These are phyloP conservation scores for Anoplophora glabripennis DNA, from an alignment of 1,140 invertebrate species.

Conservation along the genomic window DNA sequence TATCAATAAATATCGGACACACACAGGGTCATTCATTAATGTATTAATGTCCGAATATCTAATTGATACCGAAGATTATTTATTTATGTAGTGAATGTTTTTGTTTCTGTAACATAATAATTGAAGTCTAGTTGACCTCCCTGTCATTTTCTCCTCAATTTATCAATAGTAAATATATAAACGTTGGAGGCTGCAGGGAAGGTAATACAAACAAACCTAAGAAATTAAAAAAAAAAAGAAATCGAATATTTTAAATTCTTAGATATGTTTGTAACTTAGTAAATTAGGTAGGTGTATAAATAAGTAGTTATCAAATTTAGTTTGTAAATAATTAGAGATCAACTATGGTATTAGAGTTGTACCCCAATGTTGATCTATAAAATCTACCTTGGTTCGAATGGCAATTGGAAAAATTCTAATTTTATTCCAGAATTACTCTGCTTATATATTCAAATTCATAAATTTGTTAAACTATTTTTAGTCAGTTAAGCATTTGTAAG, in stretches of 20 bases:
- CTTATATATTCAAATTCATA: constrained; percentile 3
- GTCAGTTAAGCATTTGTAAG: constrained; percentile 17
- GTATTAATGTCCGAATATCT: background rate
- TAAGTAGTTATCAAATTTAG: background rate
- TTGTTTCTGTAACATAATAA: background rate
- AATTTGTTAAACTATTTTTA: constrained; percentile 8
- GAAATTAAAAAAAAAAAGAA: background rate
- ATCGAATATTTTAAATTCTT: background rate
- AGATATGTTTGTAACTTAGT: background rate
- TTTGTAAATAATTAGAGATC: constrained; percentile 1
- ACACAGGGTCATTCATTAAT: constrained; percentile 9
- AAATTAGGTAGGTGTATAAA: background rate
- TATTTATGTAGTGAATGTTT: constrained; percentile 2
- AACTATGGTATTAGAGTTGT: constrained; percentile 6
- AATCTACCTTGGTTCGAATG: background rate
- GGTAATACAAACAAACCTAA: background rate
- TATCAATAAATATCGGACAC: background rate
- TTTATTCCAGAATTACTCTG: constrained; percentile 8
- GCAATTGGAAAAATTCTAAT: constrained; percentile 2
- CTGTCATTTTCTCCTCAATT: background rate
- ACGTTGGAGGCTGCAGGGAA: background rate
- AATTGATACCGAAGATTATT: constrained; percentile 9
- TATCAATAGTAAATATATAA: constrained; percentile 1
- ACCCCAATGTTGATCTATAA: constrained; percentile 1
- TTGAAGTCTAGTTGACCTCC: background rate